Evolutionary conservation across 2,113 vertebrate species (phyloP), one percentile per base, ranked within the genome.

Genomic region (Dicaeum eximium): DNA sequence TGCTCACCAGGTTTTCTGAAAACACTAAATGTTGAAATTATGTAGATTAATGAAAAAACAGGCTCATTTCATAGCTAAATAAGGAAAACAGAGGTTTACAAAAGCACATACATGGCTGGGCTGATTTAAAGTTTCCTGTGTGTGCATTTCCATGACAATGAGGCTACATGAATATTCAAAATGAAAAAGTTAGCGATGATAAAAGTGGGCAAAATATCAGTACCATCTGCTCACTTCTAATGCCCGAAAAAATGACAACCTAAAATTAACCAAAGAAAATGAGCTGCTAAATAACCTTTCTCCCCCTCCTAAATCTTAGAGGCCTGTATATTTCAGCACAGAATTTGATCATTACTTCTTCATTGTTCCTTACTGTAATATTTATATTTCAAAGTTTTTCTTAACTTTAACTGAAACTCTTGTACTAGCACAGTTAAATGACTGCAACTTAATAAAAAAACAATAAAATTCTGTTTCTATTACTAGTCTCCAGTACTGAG

Each of bases 101-200:
- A 84, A 94, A 90, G 65, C 73, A 71, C 88, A 86, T 57, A 74
- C 18, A 42, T 40, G 48, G 69, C 57, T 79, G 72, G 79, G 86
- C 53, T 93, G 80, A 93, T 81, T 60, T 86, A 79, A 89, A 95
- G 61, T 83, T 93, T 95, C 83, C 86, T 75, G 9, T 80, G 66
- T 70, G 35, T 2, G 8, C 88, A 96, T 96, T 96, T 96, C 92
- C 94, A 95, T 97, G 96, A 97, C 96, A 97, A 96, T 96, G 54
- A 94, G 54, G 74, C 73, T 85, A 69, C 58, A 91, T 56, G 92
- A 95, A 95, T 91, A 69, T 73, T 94, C 87, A 86, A 93, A 86
- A 93, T 6, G 4, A 71, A 96, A 94, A 13, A 15, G 73, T 79
- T 96, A 85, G 74, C 4, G 17, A 50, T 82, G 93, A 96, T 79